Conservation (phyloP, 1,140 invertebrate species). For the Pseudobourletiella spinata region DNA sequence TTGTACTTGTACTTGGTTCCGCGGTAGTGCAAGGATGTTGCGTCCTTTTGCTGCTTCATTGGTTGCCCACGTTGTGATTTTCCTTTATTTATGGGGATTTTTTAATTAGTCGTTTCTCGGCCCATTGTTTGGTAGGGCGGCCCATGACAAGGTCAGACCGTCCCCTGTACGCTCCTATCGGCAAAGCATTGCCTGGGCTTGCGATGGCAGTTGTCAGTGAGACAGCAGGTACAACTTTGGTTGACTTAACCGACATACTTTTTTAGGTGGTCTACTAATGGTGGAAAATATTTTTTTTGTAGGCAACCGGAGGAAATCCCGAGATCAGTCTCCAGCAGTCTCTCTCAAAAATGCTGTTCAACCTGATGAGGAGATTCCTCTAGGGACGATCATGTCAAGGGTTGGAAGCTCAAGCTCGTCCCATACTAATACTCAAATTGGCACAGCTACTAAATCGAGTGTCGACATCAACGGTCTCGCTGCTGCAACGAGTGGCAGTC, state of each 20-base stretch:
- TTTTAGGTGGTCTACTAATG: neutral
- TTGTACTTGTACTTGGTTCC: neutral
- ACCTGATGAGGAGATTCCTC: slow-evolving; percentile 28
- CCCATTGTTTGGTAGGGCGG: slow-evolving; percentile 10
- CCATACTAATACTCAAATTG: no score
- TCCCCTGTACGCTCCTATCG: slow-evolving; percentile 22
- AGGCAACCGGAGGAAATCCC: slow-evolving; percentile 13
- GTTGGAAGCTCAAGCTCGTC: no score
- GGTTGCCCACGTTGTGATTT: neutral
- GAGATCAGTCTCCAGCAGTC: slow-evolving; percentile 19
- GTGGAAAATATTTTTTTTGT: neutral
- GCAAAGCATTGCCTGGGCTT: slow-evolving; percentile 26
- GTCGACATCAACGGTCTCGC: neutral
- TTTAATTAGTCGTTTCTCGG: neutral
- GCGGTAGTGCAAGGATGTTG: neutral
- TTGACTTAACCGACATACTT: neutral
- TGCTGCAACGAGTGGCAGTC: neutral
- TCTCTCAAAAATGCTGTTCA: neutral
- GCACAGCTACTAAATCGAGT: neutral
- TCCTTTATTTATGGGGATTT: neutral
- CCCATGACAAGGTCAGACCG: slow-evolving; percentile 19
- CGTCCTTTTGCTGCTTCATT: neutral
- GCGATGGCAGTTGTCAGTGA: slow-evolving; percentile 25
- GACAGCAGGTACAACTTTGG: neutral
- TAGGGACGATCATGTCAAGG: slow-evolving; percentile 28